phyloP scores from a whole-genome alignment of 2,797 vertebrate genomes.

The Enoplosus armatus region DNA sequence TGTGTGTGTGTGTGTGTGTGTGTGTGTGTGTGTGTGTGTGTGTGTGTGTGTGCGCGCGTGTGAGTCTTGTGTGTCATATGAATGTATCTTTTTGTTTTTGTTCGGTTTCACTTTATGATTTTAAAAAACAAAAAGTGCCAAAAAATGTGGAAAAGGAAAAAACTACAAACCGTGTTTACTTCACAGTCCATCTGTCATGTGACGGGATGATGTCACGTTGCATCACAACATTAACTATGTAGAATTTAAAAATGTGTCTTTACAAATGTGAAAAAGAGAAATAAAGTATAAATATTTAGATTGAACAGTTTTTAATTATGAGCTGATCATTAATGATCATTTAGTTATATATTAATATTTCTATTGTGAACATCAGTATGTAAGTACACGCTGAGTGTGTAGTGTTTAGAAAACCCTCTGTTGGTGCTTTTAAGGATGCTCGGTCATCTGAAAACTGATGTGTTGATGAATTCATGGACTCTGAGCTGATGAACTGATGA shows the following conservation, averaged over 20 bases:
- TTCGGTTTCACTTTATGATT: not conserved
- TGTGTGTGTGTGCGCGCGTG: constrained; percentile 5
- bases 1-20: constrained; percentile 4
- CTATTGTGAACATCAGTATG: not conserved
- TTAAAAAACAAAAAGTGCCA: constrained; percentile 26
- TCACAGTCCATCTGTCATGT: too few species aligned
- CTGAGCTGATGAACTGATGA: not conserved
- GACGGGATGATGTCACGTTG: too few species aligned
- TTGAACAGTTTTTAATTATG: too few species aligned
- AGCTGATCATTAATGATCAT: not conserved
- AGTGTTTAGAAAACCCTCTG: not conserved
- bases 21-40: constrained; percentile 5
- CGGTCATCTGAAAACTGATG: not conserved
- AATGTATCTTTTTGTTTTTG: constrained; percentile 27
- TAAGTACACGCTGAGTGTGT: not conserved
- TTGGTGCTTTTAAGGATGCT: not conserved
- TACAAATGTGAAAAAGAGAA: too few species aligned
- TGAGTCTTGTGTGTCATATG: too few species aligned
- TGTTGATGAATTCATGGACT: not conserved
- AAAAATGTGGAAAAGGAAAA: too few species aligned
- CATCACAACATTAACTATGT: too few species aligned
- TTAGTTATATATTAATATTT: too few species aligned
- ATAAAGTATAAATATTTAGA: too few species aligned
- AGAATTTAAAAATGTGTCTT: too few species aligned
- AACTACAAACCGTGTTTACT: too few species aligned